These are phyloP conservation scores for Hippasteria phrygiana DNA, from an alignment of 53 echinoderm and acorn worm species.

Conservation along the genomic window DNA sequence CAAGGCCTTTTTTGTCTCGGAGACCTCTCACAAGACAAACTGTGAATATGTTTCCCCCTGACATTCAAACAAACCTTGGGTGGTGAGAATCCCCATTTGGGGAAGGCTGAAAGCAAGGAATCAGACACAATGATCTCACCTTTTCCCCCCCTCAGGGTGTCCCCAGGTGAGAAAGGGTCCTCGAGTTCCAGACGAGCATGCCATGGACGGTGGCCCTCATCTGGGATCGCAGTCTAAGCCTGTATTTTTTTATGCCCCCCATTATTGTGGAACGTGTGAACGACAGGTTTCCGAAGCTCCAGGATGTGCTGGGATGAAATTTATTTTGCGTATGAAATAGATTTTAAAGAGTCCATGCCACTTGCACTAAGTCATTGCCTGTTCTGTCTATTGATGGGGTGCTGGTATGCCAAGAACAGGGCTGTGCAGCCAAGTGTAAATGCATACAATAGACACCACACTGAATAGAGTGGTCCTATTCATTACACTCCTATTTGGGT, in stretches of 20 bases:
- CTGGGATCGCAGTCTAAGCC: not conserved
- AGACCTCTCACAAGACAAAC: not conserved
- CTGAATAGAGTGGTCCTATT: no score
- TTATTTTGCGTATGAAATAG: not conserved
- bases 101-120: not conserved
- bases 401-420: no score
- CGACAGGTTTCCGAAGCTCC: slow-evolving; percentile 29
- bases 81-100: not conserved
- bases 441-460: no score
- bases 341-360: not conserved
- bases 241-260: not conserved
- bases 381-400: no score
- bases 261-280: not conserved
- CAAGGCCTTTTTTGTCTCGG: not conserved
- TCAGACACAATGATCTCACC: not conserved
- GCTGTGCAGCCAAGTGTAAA: no score
- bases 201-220: not conserved
- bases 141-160: not conserved
- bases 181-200: not conserved
- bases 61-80: not conserved
- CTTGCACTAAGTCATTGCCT: no score
- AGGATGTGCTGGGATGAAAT: not conserved
- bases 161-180: not conserved
- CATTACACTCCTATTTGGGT: no score
- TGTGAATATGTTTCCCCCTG: not conserved